Evolutionary conservation across 2,797 vertebrate species (phyloP).

Genomic region (Fistularia tabacaria): DNA sequence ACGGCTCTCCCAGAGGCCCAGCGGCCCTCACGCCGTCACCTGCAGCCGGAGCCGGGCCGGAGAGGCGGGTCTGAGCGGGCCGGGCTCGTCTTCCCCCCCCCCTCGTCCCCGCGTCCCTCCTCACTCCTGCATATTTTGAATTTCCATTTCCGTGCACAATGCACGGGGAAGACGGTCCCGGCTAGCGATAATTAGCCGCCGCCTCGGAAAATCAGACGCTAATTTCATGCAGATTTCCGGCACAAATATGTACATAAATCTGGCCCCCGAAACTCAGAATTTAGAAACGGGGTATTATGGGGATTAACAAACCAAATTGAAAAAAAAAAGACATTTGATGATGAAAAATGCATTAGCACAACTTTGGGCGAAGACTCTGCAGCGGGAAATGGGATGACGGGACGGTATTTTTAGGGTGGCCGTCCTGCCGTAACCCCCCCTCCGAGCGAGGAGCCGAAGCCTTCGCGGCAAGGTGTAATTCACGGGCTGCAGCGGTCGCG

Average conservation of each 20-base stretch:
- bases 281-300: slow-evolving; percentile 31
- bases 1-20: too few relatives aligned
- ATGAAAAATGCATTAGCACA: slow-evolving; percentile 5
- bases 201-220: slow-evolving; percentile 44
- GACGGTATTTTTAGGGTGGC: slow-evolving; percentile 4
- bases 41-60: too few relatives aligned
- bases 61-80: too few relatives aligned
- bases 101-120: slow-evolving; percentile 8
- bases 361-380: slow-evolving; percentile 1
- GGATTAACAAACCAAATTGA: slow-evolving; percentile 41
- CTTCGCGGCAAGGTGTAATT: too few relatives aligned
- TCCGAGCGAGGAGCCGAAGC: too few relatives aligned
- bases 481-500: too few relatives aligned
- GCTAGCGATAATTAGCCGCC: slow-evolving; percentile 51
- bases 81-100: slow-evolving; percentile 12
- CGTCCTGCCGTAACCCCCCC: background rate
- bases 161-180: slow-evolving; percentile 40
- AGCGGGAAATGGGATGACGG: slow-evolving; percentile 7
- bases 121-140: slow-evolving; percentile 20
- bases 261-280: slow-evolving; percentile 21
- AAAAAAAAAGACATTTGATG: slow-evolving; percentile 22
- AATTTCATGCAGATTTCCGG: slow-evolving; percentile 59
- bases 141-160: slow-evolving; percentile 26
- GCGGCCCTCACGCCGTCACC: too few relatives aligned
- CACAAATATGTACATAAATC: slow-evolving; percentile 61